phyloP scores from a whole-genome alignment of 2,113 vertebrate genomes.

The Labrus mixtus region DNA sequence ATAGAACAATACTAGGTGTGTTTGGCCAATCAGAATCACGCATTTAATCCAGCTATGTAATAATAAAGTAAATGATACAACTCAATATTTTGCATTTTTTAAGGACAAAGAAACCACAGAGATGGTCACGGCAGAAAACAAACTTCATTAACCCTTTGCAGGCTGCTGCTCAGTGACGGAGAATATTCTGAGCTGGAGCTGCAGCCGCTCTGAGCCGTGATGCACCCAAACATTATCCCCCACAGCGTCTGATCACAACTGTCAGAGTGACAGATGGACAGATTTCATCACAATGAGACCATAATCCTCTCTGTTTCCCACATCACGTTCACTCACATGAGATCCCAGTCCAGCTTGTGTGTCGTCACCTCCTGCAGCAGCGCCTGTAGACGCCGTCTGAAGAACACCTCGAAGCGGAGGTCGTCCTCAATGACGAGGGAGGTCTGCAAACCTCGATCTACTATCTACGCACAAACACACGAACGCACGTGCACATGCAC shows the following conservation, averaged over 20 bases:
- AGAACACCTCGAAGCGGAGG: constrained; percentile 94
- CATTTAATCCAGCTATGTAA: too few species aligned
- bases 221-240: constrained; percentile 19
- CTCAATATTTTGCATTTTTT: too few species aligned
- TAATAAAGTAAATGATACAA: too few species aligned
- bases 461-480: constrained; percentile 77
- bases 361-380: constrained; percentile 88
- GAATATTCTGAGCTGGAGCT: constrained; percentile 1
- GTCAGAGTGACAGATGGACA: constrained; percentile 61
- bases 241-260: constrained; percentile 24
- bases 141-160: background rate
- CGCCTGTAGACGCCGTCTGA: constrained; percentile 89
- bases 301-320: constrained; percentile 61
- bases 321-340: constrained; percentile 85
- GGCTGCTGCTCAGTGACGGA: background rate
- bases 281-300: constrained; percentile 42
- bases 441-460: constrained; percentile 81
- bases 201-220: constrained; percentile 7
- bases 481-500: too few species aligned
- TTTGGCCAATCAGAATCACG: too few species aligned
- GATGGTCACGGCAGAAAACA: background rate
- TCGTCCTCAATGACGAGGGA: constrained; percentile 93
- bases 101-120: too few species aligned
- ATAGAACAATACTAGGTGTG: too few species aligned
- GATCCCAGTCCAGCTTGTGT: constrained; percentile 89